Conservation (phyloP, 2,797 vertebrate species). For the Mionectes olivaceus region DNA sequence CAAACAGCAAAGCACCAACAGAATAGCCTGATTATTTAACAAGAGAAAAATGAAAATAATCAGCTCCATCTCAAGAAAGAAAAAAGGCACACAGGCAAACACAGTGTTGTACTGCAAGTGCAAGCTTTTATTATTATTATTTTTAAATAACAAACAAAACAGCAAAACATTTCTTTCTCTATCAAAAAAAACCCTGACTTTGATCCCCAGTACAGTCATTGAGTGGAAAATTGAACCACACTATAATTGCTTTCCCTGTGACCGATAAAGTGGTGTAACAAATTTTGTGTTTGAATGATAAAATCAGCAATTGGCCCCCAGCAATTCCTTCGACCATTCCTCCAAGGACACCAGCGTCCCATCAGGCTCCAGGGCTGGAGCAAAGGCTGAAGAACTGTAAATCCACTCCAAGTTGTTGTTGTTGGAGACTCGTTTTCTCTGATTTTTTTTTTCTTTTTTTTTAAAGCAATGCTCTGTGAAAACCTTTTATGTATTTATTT, state of each 20-base stretch:
- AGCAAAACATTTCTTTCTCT: conserved; percentile 76
- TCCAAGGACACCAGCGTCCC: conserved; percentile 87
- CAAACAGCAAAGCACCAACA: not conserved
- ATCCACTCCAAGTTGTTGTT: conserved; percentile 79
- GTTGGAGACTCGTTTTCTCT: conserved; percentile 7
- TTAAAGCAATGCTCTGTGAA: conserved; percentile 25
- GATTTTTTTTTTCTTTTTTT: not conserved
- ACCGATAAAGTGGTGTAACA: conserved; percentile 95
- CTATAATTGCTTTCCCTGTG: conserved; percentile 95
- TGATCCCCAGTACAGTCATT: conserved; percentile 89
- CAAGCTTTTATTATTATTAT: conserved; percentile 61
- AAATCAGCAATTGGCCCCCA: conserved; percentile 88
- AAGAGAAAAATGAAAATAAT: conserved; percentile 60
- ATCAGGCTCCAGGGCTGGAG: conserved; percentile 82
- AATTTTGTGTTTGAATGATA: conserved; percentile 93
- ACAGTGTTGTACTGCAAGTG: conserved; percentile 30
- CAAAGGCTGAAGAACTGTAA: conserved; percentile 81
- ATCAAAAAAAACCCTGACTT: conserved; percentile 83
- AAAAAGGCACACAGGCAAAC: not conserved
- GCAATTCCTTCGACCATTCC: conserved; percentile 84
- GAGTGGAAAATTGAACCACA: conserved; percentile 92
- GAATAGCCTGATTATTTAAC: conserved; percentile 72
- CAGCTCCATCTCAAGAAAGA: conserved; percentile 45
- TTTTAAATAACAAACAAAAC: conserved; percentile 82
- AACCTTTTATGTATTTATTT: not conserved